Evolutionary conservation across 2,797 vertebrate genomes (phyloP).

Genomic region (Danio kyathit): DNA sequence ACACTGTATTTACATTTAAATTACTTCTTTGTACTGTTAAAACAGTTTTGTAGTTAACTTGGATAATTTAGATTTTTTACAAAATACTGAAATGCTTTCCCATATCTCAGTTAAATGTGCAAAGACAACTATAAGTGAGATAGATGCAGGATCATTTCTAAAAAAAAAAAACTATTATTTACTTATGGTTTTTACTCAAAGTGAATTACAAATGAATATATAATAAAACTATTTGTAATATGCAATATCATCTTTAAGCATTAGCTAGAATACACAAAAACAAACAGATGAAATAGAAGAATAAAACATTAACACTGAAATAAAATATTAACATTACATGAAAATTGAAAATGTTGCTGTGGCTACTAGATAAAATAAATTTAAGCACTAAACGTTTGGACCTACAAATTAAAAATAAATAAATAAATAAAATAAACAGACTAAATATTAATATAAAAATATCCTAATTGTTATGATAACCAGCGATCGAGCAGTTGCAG

Average conservation of each 20-base stretch:
- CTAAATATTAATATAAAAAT: background rate
- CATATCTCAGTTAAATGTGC: background rate
- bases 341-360: background rate
- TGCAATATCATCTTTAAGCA: background rate
- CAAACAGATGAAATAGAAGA: background rate
- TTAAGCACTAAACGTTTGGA: background rate
- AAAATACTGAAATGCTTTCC: background rate
- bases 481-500: too few relatives aligned
- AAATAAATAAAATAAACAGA: background rate
- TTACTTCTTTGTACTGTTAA: background rate
- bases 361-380: background rate
- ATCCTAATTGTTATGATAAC: background rate
- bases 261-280: background rate
- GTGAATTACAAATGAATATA: background rate
- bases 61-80: background rate
- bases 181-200: background rate
- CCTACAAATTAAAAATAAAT: too few relatives aligned
- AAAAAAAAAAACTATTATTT: too few relatives aligned
- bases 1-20: too few relatives aligned
- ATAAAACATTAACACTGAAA: background rate
- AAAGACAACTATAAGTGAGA: background rate
- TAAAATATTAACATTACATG: background rate
- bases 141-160: background rate
- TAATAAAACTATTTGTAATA: background rate
- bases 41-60: background rate